Evolutionary conservation across 37 sponge, comb jelly and placozoan species (phyloP).

Genomic region (Theonella swinhoei): DNA sequence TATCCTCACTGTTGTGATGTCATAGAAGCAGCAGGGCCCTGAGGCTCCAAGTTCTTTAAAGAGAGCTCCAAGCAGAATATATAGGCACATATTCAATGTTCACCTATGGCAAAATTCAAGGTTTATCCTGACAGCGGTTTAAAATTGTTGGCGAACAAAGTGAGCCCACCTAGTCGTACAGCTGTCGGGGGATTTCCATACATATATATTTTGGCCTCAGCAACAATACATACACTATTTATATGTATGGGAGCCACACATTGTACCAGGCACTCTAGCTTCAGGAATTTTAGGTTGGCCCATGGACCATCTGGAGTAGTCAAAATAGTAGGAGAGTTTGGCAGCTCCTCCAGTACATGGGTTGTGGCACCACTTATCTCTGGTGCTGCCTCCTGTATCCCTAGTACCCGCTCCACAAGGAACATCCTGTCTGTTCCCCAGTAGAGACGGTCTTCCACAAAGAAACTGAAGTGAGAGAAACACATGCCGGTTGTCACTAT

Average conservation of each 20-base stretch:
- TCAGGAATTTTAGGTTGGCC: constrained; percentile 64
- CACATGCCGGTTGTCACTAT: neutral
- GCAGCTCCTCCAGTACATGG: neutral
- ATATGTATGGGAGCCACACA: constrained; percentile 40
- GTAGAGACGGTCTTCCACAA: constrained; percentile 64
- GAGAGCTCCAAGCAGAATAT: constrained; percentile 86
- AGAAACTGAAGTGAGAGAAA: constrained; percentile 58
- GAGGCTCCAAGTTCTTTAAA: constrained; percentile 76
- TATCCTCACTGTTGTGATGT: constrained; percentile 65
- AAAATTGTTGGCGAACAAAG: too few species aligned
- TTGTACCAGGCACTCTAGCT: constrained; percentile 35
- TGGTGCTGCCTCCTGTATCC: constrained; percentile 61
- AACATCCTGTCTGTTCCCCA: constrained; percentile 89
- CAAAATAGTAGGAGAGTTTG: constrained; percentile 83
- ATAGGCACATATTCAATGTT: constrained; percentile 83
- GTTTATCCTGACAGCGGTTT: neutral
- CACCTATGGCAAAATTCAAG: neutral
- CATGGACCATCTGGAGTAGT: constrained; percentile 92
- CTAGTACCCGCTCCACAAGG: constrained; percentile 71
- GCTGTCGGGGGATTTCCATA: too few species aligned
- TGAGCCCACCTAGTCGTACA: too few species aligned
- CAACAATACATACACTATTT: too few species aligned
- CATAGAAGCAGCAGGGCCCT: constrained; percentile 65
- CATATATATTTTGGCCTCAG: too few species aligned
- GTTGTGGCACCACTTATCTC: constrained; percentile 31